These are phyloP conservation scores for Epinephelus lanceolatus DNA, from an alignment of 2,113 vertebrate genomes.

Conservation along the genomic window DNA sequence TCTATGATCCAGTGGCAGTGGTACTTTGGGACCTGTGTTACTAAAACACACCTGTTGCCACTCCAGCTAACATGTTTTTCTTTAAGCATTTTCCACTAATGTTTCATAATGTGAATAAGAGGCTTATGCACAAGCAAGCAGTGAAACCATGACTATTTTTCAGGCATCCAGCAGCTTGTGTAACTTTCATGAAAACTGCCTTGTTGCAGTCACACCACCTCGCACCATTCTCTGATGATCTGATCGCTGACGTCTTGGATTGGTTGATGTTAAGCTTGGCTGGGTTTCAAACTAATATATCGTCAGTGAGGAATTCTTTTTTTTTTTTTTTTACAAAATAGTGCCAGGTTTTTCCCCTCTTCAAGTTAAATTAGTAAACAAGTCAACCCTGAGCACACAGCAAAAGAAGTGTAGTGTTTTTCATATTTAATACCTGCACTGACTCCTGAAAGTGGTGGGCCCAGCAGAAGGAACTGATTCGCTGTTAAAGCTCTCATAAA, in stretches of 20 bases:
- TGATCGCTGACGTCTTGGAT: neutral
- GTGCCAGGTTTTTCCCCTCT: neutral
- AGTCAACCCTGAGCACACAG: neutral
- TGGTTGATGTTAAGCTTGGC: neutral
- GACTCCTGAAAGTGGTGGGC: neutral
- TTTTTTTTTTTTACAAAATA: neutral
- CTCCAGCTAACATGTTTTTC: neutral
- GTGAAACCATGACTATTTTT: neutral
- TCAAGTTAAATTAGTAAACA: neutral
- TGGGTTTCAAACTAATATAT: neutral
- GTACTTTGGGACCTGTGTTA: neutral
- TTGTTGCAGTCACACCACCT: neutral
- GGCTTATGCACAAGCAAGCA: neutral
- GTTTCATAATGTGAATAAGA: neutral
- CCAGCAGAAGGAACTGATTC: constrained; percentile 6
- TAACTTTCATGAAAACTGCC: neutral
- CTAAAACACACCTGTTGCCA: neutral
- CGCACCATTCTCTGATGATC: neutral
- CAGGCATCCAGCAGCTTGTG: neutral
- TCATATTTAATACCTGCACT: constrained; percentile 13
- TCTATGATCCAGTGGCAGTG: too few species aligned
- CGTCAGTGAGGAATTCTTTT: neutral
- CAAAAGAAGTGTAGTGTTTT: neutral
- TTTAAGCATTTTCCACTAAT: neutral
- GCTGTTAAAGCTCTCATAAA: constrained; percentile 9